Percentiles rank a stretch among this genome's conserved stretches.
Evolutionary conservation across 2,113 vertebrate genomes (phyloP).

Genomic region (Chloroceryle aenea): DNA sequence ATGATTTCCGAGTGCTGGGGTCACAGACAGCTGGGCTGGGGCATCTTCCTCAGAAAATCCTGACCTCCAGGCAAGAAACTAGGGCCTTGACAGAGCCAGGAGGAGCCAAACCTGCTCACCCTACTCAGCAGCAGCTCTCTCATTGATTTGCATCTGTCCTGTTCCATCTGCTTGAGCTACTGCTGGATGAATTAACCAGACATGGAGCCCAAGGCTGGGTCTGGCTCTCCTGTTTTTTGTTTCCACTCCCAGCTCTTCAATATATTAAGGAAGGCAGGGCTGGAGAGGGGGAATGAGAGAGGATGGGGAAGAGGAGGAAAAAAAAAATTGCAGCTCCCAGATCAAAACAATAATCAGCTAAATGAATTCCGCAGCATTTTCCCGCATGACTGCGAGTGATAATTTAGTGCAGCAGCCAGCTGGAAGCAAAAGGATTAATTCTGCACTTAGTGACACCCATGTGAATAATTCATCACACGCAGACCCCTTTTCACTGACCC

Average conservation of each 20-base stretch:
- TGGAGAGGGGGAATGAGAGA: not conserved
- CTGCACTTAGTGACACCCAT: slow-evolving; percentile 82
- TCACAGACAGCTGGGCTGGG: not conserved
- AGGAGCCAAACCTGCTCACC: not conserved
- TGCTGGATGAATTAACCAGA: not conserved
- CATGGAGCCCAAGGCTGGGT: not conserved
- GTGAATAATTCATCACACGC: slow-evolving; percentile 88
- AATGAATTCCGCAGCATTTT: slow-evolving; percentile 90
- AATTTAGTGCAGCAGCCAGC: slow-evolving; percentile 90
- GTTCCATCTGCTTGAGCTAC: not conserved
- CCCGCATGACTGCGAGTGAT: slow-evolving; percentile 86
- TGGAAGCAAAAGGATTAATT: slow-evolving; percentile 90
- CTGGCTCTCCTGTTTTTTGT: slow-evolving; percentile 43
- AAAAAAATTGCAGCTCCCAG: slow-evolving; percentile 53
- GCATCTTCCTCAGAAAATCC: not conserved
- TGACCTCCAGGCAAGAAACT: not conserved
- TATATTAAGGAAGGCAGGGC: slow-evolving; percentile 4
- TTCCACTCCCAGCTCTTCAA: slow-evolving; percentile 40
- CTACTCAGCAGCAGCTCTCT: not conserved
- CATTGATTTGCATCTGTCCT: not conserved
- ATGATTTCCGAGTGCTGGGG: rapidly evolving
- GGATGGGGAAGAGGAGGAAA: not conserved
- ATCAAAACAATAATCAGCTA: slow-evolving; percentile 87
- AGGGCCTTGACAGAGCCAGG: not conserved
- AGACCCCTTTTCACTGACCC: slow-evolving; percentile 66